These are phyloP conservation scores for Reticulitermes lucifugus DNA, from an alignment of 2,888 invertebrate genomes.

Conservation along the genomic window DNA sequence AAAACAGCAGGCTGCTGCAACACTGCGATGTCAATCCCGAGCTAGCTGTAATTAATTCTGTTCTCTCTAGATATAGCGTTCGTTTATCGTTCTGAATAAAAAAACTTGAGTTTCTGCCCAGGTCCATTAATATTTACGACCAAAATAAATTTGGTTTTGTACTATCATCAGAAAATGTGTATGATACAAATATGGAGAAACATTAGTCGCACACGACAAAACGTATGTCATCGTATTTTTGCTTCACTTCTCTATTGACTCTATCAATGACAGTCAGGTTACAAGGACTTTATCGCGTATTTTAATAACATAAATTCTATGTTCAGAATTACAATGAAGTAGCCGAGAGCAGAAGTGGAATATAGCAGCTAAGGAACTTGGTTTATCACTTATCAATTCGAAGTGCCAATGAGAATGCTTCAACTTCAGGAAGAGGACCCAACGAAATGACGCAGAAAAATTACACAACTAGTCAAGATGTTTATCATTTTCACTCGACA, in stretches of 20 bases:
- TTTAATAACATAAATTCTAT: constrained; percentile 28
- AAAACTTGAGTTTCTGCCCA: constrained; percentile 30
- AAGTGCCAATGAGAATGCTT: too few relatives aligned
- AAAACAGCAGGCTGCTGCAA: constrained; percentile 3
- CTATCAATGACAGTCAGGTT: constrained; percentile 37
- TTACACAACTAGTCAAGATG: too few relatives aligned
- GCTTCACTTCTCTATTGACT: constrained; percentile 27
- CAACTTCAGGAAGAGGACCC: too few relatives aligned
- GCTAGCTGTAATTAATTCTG: constrained; percentile 34
- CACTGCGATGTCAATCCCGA: constrained; percentile 26
- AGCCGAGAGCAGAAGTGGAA: background rate
- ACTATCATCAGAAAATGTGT: constrained; percentile 39
- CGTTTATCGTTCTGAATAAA: constrained; percentile 37
- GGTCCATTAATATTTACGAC: constrained; percentile 42
- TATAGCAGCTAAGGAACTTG: background rate
- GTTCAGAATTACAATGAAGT: background rate
- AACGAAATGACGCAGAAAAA: too few relatives aligned
- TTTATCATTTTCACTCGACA: too few relatives aligned
- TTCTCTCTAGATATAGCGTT: constrained; percentile 25
- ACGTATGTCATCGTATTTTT: constrained; percentile 43
- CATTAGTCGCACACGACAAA: constrained; percentile 32
- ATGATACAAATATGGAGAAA: constrained; percentile 24
- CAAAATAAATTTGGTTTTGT: constrained; percentile 39
- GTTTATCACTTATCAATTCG: too few relatives aligned
- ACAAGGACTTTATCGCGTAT: constrained; percentile 34